Evolutionary conservation across 2,113 vertebrate genomes (phyloP).

Genomic region (Sorex araneus): DNA sequence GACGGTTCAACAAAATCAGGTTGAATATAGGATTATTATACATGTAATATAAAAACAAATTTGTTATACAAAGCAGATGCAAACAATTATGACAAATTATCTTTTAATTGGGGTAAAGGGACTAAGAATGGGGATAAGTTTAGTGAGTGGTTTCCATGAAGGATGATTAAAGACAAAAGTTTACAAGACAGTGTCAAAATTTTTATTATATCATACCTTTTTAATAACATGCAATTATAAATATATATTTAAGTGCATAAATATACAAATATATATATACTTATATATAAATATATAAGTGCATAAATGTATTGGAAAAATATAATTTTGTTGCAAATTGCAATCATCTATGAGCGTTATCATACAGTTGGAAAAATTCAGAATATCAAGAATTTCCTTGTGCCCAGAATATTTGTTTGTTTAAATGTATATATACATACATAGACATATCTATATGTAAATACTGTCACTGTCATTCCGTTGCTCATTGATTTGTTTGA

Average conservation of each 20-base stretch:
- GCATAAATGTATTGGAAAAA: no score
- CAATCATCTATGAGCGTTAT: no score
- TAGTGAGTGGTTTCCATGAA: not conserved
- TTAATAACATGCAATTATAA: not conserved
- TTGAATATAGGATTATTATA: not conserved
- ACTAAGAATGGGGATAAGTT: not conserved
- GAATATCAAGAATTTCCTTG: no score
- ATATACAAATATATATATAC: not conserved
- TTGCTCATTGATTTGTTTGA: no score
- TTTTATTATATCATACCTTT: not conserved
- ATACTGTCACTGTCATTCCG: no score
- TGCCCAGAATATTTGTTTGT: not conserved
- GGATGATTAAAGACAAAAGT: not conserved
- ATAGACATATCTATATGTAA: no score
- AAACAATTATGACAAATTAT: not conserved
- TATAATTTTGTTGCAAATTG: no score
- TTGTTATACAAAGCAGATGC: not conserved
- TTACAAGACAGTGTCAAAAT: not conserved
- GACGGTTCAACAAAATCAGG: constrained; percentile 10
- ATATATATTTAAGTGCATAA: not conserved
- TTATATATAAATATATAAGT: not conserved
- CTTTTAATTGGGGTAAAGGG: not conserved
- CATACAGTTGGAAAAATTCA: no score
- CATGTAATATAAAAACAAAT: not conserved
- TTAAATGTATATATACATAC: not conserved